phyloP scores from a whole-genome alignment of 2,888 invertebrate genomes.

The Busseola fusca region DNA sequence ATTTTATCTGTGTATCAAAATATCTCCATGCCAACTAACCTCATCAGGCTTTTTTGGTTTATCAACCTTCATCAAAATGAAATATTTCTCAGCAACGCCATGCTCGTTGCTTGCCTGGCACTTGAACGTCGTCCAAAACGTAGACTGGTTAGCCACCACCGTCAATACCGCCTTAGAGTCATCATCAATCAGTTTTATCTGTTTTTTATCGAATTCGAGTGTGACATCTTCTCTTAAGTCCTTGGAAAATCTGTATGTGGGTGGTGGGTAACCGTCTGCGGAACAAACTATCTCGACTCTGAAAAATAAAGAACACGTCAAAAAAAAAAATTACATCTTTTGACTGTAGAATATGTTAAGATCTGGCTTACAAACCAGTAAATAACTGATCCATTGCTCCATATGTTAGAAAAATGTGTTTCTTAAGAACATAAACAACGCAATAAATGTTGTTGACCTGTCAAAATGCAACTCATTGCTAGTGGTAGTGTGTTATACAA shows the following conservation, averaged over 20 bases:
- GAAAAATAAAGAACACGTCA: slow-evolving; percentile 52
- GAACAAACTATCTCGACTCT: slow-evolving; percentile 77
- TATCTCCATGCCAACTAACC: slow-evolving; percentile 64
- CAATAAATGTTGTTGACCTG: too few relatives aligned
- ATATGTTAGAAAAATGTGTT: too few relatives aligned
- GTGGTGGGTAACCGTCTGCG: slow-evolving; percentile 74
- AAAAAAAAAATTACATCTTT: not conserved
- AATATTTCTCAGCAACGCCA: slow-evolving; percentile 71
- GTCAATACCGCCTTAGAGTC: slow-evolving; percentile 67
- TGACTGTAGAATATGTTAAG: not conserved
- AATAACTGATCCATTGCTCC: too few relatives aligned
- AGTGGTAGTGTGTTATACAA: too few relatives aligned
- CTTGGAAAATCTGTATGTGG: slow-evolving; percentile 78
- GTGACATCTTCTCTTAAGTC: slow-evolving; percentile 68
- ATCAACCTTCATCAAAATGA: slow-evolving; percentile 68
- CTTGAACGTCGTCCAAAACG: slow-evolving; percentile 71
- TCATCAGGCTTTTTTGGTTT: slow-evolving; percentile 70
- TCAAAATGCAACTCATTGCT: too few relatives aligned
- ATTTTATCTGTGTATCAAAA: not conserved
- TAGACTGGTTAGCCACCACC: slow-evolving; percentile 68
- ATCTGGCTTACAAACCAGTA: not conserved
- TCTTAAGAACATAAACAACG: too few relatives aligned
- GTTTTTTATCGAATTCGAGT: slow-evolving; percentile 70
- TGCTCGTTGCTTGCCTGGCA: slow-evolving; percentile 75
- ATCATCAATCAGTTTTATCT: slow-evolving; percentile 68